These are phyloP conservation scores for Mesopsocus fuscifrons DNA, from an alignment of 2,888 invertebrate genomes.

Conservation along the genomic window DNA sequence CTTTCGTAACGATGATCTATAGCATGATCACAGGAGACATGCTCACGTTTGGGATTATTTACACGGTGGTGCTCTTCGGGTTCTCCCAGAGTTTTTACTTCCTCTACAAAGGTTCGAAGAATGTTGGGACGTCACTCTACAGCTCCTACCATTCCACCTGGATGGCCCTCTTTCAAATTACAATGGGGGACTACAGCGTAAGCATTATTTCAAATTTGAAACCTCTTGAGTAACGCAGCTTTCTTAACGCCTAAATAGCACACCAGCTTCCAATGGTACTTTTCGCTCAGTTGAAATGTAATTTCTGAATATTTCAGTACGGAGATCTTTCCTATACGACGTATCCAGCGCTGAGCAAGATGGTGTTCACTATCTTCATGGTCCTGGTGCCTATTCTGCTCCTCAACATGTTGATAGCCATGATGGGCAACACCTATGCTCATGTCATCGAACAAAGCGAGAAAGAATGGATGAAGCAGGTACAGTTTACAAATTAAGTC, in stretches of 20 bases:
- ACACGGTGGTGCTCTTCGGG: conserved; percentile 80
- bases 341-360: conserved; percentile 81
- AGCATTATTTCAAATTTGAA: conserved; percentile 24
- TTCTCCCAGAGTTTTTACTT: conserved; percentile 94
- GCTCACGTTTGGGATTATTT: conserved; percentile 96
- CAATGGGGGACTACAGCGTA: conserved; percentile 94
- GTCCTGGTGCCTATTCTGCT: conserved; percentile 91
- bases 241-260: too few relatives aligned
- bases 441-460: conserved; percentile 96
- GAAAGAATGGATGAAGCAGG: conserved; percentile 96
- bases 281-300: too few relatives aligned
- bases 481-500: conserved; percentile 19
- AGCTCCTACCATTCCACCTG: conserved; percentile 78
- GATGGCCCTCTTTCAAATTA: conserved; percentile 97
- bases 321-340: conserved; percentile 75
- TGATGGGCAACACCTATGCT: conserved; percentile 99
- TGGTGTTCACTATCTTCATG: conserved; percentile 96
- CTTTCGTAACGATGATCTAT: conserved; percentile 98
- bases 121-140: conserved; percentile 61
- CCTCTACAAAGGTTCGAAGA: conserved; percentile 77
- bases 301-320: conserved; percentile 74
- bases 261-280: too few relatives aligned
- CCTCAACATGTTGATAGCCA: conserved; percentile 95
- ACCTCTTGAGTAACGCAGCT: too few relatives aligned
- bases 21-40: conserved; percentile 98